These are phyloP conservation scores for Nyctereutes procyonoides DNA, from an alignment of 2,113 vertebrate genomes.

Conservation along the genomic window DNA sequence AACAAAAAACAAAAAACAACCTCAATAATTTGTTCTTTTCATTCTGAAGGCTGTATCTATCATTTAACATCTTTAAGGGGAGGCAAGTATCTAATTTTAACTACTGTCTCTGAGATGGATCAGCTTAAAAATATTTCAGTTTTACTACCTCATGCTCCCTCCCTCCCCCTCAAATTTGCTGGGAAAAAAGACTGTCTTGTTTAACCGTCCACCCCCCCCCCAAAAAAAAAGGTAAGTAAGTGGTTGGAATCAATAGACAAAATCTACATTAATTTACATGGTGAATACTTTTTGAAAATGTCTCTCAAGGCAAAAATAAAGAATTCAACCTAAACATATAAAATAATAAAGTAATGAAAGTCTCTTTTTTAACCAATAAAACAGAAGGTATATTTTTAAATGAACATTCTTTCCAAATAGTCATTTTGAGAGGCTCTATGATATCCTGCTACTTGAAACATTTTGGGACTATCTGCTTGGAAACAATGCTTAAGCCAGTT, in stretches of 20 bases:
- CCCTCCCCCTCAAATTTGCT: neutral
- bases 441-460: neutral
- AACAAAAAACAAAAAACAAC: too few relatives aligned
- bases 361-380: slow-evolving; percentile 31
- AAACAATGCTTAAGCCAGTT: neutral
- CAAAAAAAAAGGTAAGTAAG: neutral
- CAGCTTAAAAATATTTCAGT: slow-evolving; percentile 33
- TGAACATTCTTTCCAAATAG: slow-evolving; percentile 3
- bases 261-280: neutral
- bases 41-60: neutral
- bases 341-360: slow-evolving; percentile 47
- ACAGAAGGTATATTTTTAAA: slow-evolving; percentile 28
- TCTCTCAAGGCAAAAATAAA: slow-evolving; percentile 33
- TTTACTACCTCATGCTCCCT: neutral
- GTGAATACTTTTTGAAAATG: slow-evolving; percentile 32
- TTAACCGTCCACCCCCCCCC: neutral
- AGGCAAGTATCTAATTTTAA: slow-evolving; percentile 10
- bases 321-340: slow-evolving; percentile 7
- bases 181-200: slow-evolving; percentile 17
- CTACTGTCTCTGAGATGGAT: slow-evolving; percentile 38
- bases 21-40: neutral
- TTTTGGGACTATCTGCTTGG: slow-evolving; percentile 34
- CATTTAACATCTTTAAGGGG: neutral
- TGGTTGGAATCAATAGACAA: neutral
- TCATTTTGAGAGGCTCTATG: slow-evolving; percentile 24